These are phyloP conservation scores for Siniperca scherzeri DNA, from an alignment of 2,797 vertebrate genomes.

Conservation along the genomic window DNA sequence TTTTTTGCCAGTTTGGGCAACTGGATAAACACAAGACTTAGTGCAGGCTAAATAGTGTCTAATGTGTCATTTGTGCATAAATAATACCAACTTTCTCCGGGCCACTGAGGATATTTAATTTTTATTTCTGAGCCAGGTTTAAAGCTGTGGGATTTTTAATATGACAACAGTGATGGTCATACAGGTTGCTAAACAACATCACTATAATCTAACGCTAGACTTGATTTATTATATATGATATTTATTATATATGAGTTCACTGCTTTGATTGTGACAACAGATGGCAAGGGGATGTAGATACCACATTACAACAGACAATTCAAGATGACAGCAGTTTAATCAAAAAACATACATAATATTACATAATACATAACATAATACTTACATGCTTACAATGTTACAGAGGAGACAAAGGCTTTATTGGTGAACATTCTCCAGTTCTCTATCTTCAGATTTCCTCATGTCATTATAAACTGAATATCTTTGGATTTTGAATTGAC, in stretches of 20 bases:
- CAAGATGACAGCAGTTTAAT: not conserved
- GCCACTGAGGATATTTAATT: not conserved
- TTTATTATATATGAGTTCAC: not conserved
- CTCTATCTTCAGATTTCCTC: not conserved
- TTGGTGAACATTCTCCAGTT: not conserved
- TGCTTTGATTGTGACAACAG: conserved; percentile 51
- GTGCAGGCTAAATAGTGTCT: not conserved
- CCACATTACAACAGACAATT: not conserved
- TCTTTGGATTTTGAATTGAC: not conserved
- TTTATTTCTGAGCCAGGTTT: not conserved
- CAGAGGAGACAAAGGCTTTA: not conserved
- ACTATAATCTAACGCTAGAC: conserved; percentile 23
- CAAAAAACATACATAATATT: not conserved
- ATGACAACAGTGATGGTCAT: not conserved
- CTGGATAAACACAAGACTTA: not conserved
- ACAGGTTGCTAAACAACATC: not conserved
- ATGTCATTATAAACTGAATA: not conserved
- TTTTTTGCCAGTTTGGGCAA: not conserved
- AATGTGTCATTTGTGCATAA: not conserved
- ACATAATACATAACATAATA: not conserved
- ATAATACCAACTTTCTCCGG: not conserved
- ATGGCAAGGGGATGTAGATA: conserved; percentile 36
- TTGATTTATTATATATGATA: not conserved
- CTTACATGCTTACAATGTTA: not conserved
- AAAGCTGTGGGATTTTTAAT: not conserved